Evolutionary conservation across 1,140 invertebrate genomes (phyloP).

Genomic region (Pseudomyrmex pallidus): DNA sequence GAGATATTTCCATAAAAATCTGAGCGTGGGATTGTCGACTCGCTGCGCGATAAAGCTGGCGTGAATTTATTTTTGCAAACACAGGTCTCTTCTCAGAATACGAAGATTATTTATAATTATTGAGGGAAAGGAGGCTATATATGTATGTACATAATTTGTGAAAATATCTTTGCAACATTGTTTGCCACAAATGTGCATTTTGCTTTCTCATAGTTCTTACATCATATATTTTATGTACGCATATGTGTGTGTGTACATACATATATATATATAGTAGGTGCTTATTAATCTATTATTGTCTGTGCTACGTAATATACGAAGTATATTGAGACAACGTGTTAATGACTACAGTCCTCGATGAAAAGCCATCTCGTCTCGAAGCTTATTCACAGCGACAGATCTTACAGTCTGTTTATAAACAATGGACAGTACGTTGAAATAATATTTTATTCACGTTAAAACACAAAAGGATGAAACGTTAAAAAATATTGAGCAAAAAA

Average conservation of each 20-base stretch:
- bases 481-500: no score
- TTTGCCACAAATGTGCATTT: slow-evolving; percentile 27
- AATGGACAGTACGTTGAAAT: no score
- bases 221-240: slow-evolving; percentile 34
- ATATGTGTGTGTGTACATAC: no score
- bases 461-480: no score
- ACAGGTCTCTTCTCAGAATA: slow-evolving; percentile 19
- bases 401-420: no score
- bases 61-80: slow-evolving; percentile 25
- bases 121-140: neutral
- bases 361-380: no score
- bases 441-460: no score
- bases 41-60: neutral
- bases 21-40: neutral
- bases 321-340: slow-evolving; percentile 29
- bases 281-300: slow-evolving; percentile 54
- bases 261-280: slow-evolving; percentile 28
- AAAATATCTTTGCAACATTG: slow-evolving; percentile 11
- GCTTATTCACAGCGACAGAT: neutral
- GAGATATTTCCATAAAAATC: slow-evolving; percentile 40
- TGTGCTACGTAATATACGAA: slow-evolving; percentile 41
- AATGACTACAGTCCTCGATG: neutral
- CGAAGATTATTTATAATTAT: slow-evolving; percentile 36
- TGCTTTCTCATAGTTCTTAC: slow-evolving; percentile 48
- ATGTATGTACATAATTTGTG: neutral